Base-by-base conservation (phyloP, 2,888 invertebrate species). In the Tenthredo livida region DNA sequence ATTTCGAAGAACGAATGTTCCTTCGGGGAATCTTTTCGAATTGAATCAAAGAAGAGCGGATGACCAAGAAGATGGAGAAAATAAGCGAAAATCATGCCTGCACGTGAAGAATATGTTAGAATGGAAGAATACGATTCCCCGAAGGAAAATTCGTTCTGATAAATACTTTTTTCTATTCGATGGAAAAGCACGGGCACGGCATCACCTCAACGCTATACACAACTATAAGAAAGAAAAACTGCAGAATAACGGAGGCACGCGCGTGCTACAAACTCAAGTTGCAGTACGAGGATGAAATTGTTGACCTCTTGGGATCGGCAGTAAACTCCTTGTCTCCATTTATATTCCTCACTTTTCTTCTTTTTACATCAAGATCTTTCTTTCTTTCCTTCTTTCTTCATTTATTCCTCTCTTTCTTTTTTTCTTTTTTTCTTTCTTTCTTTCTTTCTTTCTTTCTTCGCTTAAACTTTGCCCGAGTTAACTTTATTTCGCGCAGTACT, bases 291-390 rank as follows among this genome's bases (percentile, higher is more conserved):
- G 50, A 77, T 77, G 25, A 54, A 77, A 54, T 77, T 54, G 77
- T 77, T 77, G 77, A 77, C 50, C 77, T 77, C 77, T 77, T 77
- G 77, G 77, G 77, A 77, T 77, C 33, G 54, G 77, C 77, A 54
- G 50, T 54, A 77, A 77, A 77, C 50, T 77, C 72, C 43, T 43
- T 73, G 72, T 73, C 43, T 40, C 40, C 77, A 29, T 77, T 47
- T 77, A 77, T 77, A 77, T 77, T 50, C 54, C 29, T 15, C 33
- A 33, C 25, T 54, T 29, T 77, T 50, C 6, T 33, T 29, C 50
- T 54, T 40, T 21, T 73, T 33, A 21, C 47, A 47, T 43, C 25
- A 40, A n/a, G 40, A 10, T 47, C n/a, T 75, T 12, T 43, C n/a
- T 75, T 25, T 47, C 21, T 75, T 37, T 77, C 10, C 2, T 33